phyloP scores from a whole-genome alignment of 2,888 invertebrate genomes.

The Drosophila pseudotakahashii region DNA sequence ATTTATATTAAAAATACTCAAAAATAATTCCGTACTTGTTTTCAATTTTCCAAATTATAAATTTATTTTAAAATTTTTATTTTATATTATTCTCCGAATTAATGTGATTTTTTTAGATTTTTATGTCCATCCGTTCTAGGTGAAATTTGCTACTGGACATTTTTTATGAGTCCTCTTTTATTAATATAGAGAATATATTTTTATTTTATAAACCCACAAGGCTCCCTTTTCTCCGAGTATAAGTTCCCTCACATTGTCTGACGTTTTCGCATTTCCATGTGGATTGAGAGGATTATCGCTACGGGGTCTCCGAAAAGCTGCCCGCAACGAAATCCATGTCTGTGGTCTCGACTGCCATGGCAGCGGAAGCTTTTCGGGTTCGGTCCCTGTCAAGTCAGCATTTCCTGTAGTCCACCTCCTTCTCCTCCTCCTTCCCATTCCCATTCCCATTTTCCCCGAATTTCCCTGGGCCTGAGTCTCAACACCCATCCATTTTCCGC shows the following conservation, averaged over 20 bases:
- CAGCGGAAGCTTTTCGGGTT: constrained; percentile 26
- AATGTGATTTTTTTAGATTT: too few species aligned
- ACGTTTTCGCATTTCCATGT: constrained; percentile 46
- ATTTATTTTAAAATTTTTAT: too few species aligned
- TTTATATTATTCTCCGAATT: too few species aligned
- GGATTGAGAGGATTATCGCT: constrained; percentile 71
- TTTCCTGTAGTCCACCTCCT: constrained; percentile 13
- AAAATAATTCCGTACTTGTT: too few species aligned
- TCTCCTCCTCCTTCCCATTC: too few species aligned
- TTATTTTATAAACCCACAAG: too few species aligned
- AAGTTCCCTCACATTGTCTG: background rate
- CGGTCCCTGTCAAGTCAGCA: constrained; percentile 46
- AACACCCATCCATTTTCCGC: constrained; percentile 13
- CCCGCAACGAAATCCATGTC: constrained; percentile 22
- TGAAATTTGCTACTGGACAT: too few species aligned
- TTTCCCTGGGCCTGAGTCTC: background rate
- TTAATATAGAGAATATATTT: too few species aligned
- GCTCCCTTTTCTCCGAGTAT: background rate
- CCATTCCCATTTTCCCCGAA: background rate
- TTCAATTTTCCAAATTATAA: too few species aligned
- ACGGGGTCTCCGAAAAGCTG: constrained; percentile 23
- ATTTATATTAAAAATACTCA: too few species aligned
- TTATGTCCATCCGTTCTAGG: too few species aligned
- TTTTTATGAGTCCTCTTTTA: too few species aligned
- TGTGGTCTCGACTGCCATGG: constrained; percentile 24